Evolutionary conservation across 2,888 invertebrate species (phyloP).

Genomic region (Caenorhabditis sp.): DNA sequence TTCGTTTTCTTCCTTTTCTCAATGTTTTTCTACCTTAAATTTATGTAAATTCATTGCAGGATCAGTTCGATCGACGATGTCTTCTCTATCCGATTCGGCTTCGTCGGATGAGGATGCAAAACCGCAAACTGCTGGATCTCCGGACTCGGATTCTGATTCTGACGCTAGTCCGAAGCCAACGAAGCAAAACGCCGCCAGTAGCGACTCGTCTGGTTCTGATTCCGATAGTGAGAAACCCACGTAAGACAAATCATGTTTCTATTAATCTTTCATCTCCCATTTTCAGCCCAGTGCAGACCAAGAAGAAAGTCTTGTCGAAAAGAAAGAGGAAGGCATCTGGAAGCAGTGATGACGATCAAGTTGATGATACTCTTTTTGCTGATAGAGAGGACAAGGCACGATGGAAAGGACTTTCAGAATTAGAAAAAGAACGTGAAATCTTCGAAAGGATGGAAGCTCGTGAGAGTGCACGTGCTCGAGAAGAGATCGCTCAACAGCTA

Average conservation of each 20-base stretch:
- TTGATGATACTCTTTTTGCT: constrained; percentile 88
- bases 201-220: constrained; percentile 45
- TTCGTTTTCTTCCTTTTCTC: no score
- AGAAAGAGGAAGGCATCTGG: constrained; percentile 45
- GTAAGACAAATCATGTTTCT: constrained; percentile 2
- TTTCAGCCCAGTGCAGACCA: constrained; percentile 36
- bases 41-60: constrained; percentile 23
- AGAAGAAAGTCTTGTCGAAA: constrained; percentile 48
- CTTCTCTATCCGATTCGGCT: constrained; percentile 40
- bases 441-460: constrained; percentile 96
- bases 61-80: constrained; percentile 38
- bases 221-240: constrained; percentile 38
- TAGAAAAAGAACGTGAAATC: constrained; percentile 96
- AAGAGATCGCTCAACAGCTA: constrained; percentile 60
- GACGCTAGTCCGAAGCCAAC: constrained; percentile 6
- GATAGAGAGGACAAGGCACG: constrained; percentile 95
- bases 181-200: constrained; percentile 26
- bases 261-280: neutral
- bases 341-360: constrained; percentile 56
- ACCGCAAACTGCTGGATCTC: neutral
- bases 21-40: neutral
- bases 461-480: constrained; percentile 90
- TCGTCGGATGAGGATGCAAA: constrained; percentile 48
- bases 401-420: constrained; percentile 94
- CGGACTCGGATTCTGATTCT: constrained; percentile 44